Base-by-base conservation (phyloP, 2,113 vertebrate species). In the Charadrius vociferus region DNA sequence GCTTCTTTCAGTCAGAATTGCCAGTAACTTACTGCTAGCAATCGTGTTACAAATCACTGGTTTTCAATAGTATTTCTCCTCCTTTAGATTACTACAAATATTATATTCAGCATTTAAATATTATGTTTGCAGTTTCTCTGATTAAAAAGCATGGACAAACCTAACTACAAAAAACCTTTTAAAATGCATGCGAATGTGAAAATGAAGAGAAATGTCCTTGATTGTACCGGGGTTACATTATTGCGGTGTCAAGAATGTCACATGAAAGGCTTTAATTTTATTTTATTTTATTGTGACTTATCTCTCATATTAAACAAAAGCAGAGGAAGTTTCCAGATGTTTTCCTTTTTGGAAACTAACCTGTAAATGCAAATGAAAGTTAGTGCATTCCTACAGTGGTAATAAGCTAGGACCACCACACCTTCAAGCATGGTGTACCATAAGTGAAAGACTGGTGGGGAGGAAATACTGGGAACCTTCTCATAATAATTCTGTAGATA, bases 371-470 rank as follows among this genome's bases (percentile, higher is more conserved):
- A 93, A 91, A 65, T 34, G 32, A 82, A 61, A 30, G 9, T 24
- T 78, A 67, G 6, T 10, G 7, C 52, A 55, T 52, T 88, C 47
- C 59, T 52, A 45, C 24, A 39, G 30, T 15, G 29, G 32, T 9
- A 84, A 59, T 27, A 72, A 88, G 26, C 4, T 27, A 65, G 22
- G 36, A 45, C 14, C 4, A 2, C 21, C 34, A 52, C 0, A 0
- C 10, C 19, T 81, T 70, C 47, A 73, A 91, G 63, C 17, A 26
- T 19, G 21, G 10, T 19, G 34, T 32, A 50, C 34, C 3, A 0
- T 14, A 62, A 66, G 7, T 47, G 15, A 20, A 58, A 82, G 17
- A 65, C 24, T 34, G n/a, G 3, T 67, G 16, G 16, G 16, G 8
- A 71, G 70, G 81, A 81, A 93, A 81, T 24, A 52, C 8, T 19